Conservation (phyloP, 1,140 invertebrate genomes). For the Diuraphis noxia region DNA sequence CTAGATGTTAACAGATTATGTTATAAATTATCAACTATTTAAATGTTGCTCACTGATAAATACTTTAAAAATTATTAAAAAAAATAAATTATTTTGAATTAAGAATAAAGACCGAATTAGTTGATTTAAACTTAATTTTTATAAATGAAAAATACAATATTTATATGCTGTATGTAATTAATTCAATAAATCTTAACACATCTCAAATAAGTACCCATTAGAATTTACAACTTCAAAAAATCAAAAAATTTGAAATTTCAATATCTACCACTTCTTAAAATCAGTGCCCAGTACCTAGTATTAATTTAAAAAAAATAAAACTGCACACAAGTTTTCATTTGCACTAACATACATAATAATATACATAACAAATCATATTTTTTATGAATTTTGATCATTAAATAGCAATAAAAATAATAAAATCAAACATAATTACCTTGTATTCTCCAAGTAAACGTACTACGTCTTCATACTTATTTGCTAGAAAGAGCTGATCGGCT, state of each 20-base stretch:
- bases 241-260: background rate
- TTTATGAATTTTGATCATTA: background rate
- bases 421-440: slow-evolving; percentile 15
- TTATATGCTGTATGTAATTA: background rate
- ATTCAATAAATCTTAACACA: background rate
- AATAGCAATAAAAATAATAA: background rate
- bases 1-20: background rate
- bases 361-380: too few relatives aligned
- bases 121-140: background rate
- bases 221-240: background rate
- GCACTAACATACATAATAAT: background rate
- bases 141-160: background rate
- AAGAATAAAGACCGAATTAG: background rate
- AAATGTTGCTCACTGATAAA: background rate
- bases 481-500: slow-evolving; percentile 45
- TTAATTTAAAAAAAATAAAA: too few relatives aligned
- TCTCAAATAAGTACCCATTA: background rate
- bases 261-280: background rate
- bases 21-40: background rate
- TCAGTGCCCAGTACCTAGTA: too few relatives aligned
- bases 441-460: slow-evolving; percentile 23
- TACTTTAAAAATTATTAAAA: background rate
- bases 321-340: background rate
- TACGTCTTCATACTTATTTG: slow-evolving; percentile 47
- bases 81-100: too few relatives aligned